Evolutionary conservation across 2,113 vertebrate species (phyloP).

Genomic region (Murina feae): DNA sequence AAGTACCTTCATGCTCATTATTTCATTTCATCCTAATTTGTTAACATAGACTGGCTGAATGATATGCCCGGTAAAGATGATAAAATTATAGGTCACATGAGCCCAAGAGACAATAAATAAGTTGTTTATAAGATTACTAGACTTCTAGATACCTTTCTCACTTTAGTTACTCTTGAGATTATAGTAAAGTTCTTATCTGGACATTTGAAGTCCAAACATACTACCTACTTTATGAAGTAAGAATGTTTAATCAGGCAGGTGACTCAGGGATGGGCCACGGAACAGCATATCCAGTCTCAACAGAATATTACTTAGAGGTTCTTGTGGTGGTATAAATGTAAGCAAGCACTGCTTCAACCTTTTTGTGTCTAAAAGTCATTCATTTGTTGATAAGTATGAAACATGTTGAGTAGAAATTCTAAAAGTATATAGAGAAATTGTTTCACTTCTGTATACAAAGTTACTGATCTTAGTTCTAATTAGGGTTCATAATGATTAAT

Average conservation of each 20-base stretch:
- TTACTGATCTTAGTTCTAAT: neutral
- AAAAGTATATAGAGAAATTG: neutral
- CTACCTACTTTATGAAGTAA: neutral
- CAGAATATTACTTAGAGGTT: neutral
- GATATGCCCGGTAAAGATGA: neutral
- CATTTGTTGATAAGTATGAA: neutral
- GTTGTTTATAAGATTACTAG: neutral
- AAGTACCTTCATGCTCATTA: neutral
- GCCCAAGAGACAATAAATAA: neutral
- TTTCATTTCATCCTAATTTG: conserved; percentile 32
- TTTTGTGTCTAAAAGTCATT: neutral
- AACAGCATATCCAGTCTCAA: neutral
- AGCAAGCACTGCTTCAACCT: neutral
- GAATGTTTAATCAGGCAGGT: neutral
- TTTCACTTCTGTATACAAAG: neutral
- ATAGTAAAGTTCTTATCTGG: neutral
- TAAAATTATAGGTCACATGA: neutral
- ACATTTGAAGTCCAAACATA: neutral
- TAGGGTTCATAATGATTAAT: neutral
- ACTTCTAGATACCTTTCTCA: neutral
- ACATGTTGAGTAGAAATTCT: neutral
- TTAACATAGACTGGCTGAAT: neutral
- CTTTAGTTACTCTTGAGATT: neutral
- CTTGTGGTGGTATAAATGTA: neutral
- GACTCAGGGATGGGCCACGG: neutral